Evolutionary conservation across 2,113 vertebrate species (phyloP).

Genomic region (Tricholaema leucomelas): DNA sequence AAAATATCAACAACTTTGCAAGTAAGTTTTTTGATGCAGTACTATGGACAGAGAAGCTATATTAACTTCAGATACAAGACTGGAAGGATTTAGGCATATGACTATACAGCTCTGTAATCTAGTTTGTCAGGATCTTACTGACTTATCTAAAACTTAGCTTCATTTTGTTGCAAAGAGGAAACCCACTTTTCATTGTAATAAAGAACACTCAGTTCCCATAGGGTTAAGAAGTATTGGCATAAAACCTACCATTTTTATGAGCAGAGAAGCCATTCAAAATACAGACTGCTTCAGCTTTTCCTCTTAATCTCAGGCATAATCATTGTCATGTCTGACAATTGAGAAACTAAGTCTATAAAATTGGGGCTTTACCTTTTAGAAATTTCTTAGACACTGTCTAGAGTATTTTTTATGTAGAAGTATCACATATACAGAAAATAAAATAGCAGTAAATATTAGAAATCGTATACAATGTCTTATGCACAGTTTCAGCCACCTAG

Average conservation of each 20-base stretch:
- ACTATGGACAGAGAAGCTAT: neutral
- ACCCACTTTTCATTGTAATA: neutral
- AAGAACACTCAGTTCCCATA: neutral
- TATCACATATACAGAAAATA: neutral
- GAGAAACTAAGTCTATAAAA: neutral
- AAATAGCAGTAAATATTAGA: neutral
- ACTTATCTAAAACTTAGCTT: neutral
- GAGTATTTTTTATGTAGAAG: neutral
- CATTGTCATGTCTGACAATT: neutral
- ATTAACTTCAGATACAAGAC: neutral
- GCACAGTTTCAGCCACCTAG: neutral
- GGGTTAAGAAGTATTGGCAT: neutral
- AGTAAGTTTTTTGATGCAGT: neutral
- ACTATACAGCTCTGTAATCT: neutral
- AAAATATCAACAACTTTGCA: neutral
- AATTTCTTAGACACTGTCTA: neutral
- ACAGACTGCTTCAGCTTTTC: neutral
- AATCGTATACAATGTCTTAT: neutral
- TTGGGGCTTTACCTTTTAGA: neutral
- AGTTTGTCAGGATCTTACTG: neutral
- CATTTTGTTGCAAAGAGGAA: neutral
- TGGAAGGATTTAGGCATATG: neutral
- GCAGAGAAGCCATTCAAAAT: slow-evolving; percentile 8
- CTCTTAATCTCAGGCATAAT: neutral
- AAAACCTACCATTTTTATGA: neutral